Evolutionary conservation across 2,797 vertebrate species (phyloP), one percentile per base, ranked within the genome.

Genomic region (Chrysocyon brachyurus): DNA sequence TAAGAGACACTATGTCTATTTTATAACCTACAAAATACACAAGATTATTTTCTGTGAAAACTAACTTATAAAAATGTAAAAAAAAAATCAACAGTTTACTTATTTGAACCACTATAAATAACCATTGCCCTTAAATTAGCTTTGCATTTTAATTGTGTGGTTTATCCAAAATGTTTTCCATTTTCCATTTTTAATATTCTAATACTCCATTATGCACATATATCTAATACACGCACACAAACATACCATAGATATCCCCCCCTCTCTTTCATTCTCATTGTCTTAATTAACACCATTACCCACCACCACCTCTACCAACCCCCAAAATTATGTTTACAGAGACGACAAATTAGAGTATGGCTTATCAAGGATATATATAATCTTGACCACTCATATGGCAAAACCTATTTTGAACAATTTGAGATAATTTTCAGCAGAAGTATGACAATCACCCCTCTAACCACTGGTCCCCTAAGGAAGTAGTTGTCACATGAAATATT

Each of bases 31-130:
- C 22, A 92, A 90, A 92, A n/a, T 36, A 59, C 0, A 10, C 28
- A 78, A 54, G 15, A 66, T 66, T 57, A 87, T 87, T 91, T 83
- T 73, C 59, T 73, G 40, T 93, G 36, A 88, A 95, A 90, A 90
- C 10, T 28, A 86, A 91, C 11, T 54, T 36, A 75, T 22, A 56
- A 72, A 72, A 28, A 8, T 64, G 5, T 57, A 21, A 54, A 10
- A 33, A 33, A 54, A 68, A 63, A 24, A 12, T 64, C 8, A 89
- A 26, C 1, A 3, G 64, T 14, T 21, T 26, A 87, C 36, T 92
- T 87, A 70, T 81, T 40, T 86, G 12, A 95, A 36, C 26, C 9
- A 56, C 21, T 90, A 79, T 3, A 56, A 85, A 70, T 36, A 91
- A 52, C 3, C 63, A 40, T 17, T 1, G 63, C 56, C 5, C 49